Conservation (phyloP, 2,888 invertebrate species). For the Pachydiplax longipennis region DNA sequence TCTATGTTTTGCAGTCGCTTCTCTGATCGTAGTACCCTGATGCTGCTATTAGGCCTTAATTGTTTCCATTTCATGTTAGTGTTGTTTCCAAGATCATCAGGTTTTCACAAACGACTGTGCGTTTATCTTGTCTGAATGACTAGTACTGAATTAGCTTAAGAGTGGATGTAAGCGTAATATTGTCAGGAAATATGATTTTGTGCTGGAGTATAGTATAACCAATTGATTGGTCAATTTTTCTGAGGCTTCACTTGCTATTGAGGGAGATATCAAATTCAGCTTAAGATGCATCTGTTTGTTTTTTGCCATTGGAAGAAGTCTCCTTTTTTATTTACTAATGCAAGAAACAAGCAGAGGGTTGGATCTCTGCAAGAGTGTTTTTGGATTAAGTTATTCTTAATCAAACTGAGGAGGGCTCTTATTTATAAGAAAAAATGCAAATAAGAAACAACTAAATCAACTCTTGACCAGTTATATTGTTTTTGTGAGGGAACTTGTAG, state of each 20-base stretch:
- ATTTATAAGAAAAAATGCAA: too few species aligned
- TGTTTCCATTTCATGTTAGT: conserved; percentile 27
- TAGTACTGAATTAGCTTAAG: conserved; percentile 31
- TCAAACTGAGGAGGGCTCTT: too few species aligned
- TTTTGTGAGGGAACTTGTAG: neutral
- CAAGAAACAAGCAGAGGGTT: too few species aligned
- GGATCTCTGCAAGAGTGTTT: too few species aligned
- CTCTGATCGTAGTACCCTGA: conserved; percentile 37
- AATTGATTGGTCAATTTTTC: neutral
- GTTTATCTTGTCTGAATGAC: conserved; percentile 15
- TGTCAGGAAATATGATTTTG: conserved; percentile 31
- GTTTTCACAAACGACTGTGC: conserved; percentile 10
- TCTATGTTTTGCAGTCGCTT: conserved; percentile 30
- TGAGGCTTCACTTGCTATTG: neutral
- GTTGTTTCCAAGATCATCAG: conserved; percentile 14
- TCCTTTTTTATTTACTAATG: too few species aligned
- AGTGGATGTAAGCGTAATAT: neutral
- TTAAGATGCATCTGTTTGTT: too few species aligned
- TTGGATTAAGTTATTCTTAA: too few species aligned
- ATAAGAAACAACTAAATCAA: too few species aligned
- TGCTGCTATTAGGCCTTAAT: conserved; percentile 37
- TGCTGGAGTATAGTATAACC: neutral
- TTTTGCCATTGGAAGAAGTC: too few species aligned
- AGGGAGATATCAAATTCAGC: too few species aligned
- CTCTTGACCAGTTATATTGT: too few species aligned